Conservation (phyloP, 2,888 invertebrate genomes). For the Agrotis puta region DNA sequence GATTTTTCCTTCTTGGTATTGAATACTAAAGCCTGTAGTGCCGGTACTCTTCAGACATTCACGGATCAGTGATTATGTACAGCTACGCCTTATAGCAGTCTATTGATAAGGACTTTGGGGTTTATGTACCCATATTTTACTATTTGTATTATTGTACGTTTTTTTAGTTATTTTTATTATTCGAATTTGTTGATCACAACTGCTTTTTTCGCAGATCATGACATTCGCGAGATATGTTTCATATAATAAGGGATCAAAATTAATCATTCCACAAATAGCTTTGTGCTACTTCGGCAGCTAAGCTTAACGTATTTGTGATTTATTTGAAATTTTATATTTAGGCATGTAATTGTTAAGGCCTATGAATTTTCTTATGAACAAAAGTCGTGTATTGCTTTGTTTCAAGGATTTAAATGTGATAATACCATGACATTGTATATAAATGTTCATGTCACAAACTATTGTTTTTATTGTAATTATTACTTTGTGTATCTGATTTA, state of each 20-base stretch:
- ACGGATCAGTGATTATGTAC: constrained; percentile 19
- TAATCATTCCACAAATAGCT: constrained; percentile 67
- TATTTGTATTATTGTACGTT: constrained; percentile 17
- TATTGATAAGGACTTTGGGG: constrained; percentile 15
- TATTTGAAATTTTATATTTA: constrained; percentile 31
- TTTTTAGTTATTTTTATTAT: constrained; percentile 10
- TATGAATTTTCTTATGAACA: constrained; percentile 43
- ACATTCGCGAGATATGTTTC: constrained; percentile 23
- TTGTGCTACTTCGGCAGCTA: constrained; percentile 53
- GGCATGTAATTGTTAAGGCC: constrained; percentile 57
- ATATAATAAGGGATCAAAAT: constrained; percentile 65
- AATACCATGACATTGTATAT: constrained; percentile 69
- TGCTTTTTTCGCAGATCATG: constrained; percentile 28
- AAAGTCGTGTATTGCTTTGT: constrained; percentile 51
- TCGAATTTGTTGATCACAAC: constrained; percentile 10
- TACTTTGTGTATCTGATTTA: constrained; percentile 63
- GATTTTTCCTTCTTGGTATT: constrained; percentile 53
- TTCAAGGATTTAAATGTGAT: constrained; percentile 64
- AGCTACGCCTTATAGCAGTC: constrained; percentile 26
- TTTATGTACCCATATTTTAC: constrained; percentile 9
- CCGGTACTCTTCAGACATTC: constrained; percentile 41
- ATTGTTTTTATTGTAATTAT: constrained; percentile 57
- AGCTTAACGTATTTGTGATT: constrained; percentile 49
- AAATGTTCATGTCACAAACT: constrained; percentile 68
- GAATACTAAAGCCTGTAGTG: constrained; percentile 54